Percentiles rank a stretch among this genome's conserved stretches.
phyloP scores from a whole-genome alignment of 2,888 invertebrate species.

The Druceiella hillmani region DNA sequence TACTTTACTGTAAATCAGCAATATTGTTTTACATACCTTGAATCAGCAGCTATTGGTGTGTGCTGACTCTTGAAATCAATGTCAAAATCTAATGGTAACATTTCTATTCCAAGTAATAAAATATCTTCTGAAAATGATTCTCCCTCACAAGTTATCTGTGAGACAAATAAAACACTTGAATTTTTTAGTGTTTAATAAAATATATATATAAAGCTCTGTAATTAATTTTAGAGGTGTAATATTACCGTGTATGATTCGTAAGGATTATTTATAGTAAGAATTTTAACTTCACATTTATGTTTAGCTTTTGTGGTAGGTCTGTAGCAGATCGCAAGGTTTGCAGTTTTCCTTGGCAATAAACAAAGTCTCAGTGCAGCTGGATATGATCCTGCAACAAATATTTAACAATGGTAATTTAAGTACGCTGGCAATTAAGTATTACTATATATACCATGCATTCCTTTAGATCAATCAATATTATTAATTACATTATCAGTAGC shows the following conservation, averaged over 20 bases:
- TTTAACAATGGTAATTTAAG: too few species aligned
- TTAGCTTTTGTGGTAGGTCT: constrained; percentile 38
- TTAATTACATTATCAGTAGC: too few species aligned
- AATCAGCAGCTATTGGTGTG: too few species aligned
- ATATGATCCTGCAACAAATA: too few species aligned
- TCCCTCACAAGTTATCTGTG: constrained; percentile 39
- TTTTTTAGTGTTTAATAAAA: background rate
- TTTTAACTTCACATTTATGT: constrained; percentile 35
- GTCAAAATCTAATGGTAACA: constrained; percentile 43
- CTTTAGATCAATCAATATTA: too few species aligned
- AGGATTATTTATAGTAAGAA: constrained; percentile 38
- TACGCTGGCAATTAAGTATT: too few species aligned
- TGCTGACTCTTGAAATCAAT: constrained; percentile 33
- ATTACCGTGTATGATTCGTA: constrained; percentile 41
- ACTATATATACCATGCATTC: too few species aligned
- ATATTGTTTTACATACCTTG: too few species aligned
- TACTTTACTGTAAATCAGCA: too few species aligned
- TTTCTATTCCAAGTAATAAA: constrained; percentile 38
- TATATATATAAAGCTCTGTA: background rate
- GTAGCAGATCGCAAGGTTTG: too few species aligned
- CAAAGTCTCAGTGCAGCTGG: too few species aligned
- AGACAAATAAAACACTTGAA: constrained; percentile 2
- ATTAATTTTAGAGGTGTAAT: constrained; percentile 4
- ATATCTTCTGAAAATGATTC: constrained; percentile 48
- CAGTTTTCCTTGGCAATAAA: too few species aligned